A percentile compares a stretch with the other conserved stretches of the same genome.
Evolutionary conservation across 1,140 invertebrate species (phyloP).

Genomic region (Sarcophaga bullata): DNA sequence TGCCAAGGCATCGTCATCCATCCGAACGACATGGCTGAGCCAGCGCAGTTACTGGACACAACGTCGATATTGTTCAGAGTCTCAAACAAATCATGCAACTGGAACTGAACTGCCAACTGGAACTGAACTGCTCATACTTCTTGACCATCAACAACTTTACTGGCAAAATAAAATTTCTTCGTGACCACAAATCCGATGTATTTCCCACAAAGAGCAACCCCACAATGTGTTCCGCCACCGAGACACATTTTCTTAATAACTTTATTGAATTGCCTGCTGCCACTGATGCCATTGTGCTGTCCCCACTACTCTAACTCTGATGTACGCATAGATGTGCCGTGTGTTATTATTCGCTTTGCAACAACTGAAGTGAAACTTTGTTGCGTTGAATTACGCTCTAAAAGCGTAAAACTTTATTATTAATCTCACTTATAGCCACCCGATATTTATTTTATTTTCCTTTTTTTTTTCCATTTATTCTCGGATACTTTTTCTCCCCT

Average conservation of each 20-base stretch:
- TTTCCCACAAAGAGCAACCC: no score
- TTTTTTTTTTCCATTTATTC: constrained; percentile 6
- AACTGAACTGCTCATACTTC: no score
- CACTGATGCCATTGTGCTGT: not conserved
- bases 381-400: not conserved
- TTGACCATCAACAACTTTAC: no score
- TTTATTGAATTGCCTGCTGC: not conserved
- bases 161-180: no score
- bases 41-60: no score
- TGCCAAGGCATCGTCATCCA: no score
- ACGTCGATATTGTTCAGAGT: no score
- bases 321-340: not conserved
- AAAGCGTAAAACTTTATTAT: constrained; percentile 39
- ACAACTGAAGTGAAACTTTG: not conserved
- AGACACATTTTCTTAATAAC: not conserved
- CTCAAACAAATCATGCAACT: no score
- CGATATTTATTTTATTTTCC: constrained; percentile 1
- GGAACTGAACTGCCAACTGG: no score
- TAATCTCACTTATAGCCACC: constrained; percentile 41
- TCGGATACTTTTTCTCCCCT: not conserved
- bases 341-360: not conserved
- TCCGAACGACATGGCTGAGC: no score
- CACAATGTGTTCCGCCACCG: not conserved
- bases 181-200: no score
- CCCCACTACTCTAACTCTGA: no score